phyloP scores from a whole-genome alignment of 2,888 invertebrate genomes.

The Apomyelois bistriatella region DNA sequence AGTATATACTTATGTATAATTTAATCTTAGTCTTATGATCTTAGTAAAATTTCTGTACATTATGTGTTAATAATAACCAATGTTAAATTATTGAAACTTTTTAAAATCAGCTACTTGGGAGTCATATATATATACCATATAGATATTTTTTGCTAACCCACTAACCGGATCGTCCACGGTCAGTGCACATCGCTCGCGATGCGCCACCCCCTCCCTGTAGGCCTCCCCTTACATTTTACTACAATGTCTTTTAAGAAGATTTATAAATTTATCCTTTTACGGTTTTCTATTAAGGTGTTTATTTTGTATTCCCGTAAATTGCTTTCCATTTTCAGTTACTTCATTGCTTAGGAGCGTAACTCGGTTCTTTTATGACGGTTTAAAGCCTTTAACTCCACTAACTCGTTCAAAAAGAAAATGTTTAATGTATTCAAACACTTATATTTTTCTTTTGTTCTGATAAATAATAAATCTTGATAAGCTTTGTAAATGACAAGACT shows the following conservation, averaged over 20 bases:
- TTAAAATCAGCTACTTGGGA: too few species aligned
- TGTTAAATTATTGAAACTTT: too few species aligned
- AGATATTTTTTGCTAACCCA: background rate
- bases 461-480: too few species aligned
- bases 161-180: conserved; percentile 11
- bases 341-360: background rate
- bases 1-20: too few species aligned
- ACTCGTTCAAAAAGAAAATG: background rate
- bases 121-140: background rate
- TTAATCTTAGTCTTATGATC: too few species aligned
- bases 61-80: too few species aligned
- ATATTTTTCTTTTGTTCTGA: too few species aligned
- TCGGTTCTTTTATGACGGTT: background rate
- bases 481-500: too few species aligned
- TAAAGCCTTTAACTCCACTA: background rate
- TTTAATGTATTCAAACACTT: background rate
- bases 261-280: conserved; percentile 10
- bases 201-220: conserved; percentile 4
- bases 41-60: too few species aligned
- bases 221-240: background rate
- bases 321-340: conserved; percentile 1
- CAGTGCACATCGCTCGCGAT: conserved; percentile 9
- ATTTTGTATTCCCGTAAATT: conserved; percentile 6
- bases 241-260: conserved; percentile 1
- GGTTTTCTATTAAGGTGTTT: conserved; percentile 9